Base-by-base conservation (phyloP, 1,140 invertebrate genomes). In the Lasioglossum albipes region DNA sequence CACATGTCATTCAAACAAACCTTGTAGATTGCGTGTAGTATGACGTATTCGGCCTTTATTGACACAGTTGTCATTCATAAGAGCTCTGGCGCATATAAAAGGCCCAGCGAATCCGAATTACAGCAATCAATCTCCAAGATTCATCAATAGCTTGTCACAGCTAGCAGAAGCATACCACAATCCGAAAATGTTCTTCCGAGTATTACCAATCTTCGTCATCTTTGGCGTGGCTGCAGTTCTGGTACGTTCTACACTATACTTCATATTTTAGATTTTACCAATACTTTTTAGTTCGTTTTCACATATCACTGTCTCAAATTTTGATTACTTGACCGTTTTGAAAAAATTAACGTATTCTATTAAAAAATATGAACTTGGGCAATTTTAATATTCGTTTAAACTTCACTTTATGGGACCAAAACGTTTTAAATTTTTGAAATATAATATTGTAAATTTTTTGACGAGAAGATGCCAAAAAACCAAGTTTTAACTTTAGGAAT, bases 21-120 rank as follows among this genome's bases (percentile, higher is more conserved):
- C 2, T 67, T 18, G 13, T 16, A 7, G 18, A 5, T 57, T 31
- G 4, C 22, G 27, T 57, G 7, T 18, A 18, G 2, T 20, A 13
- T 6, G 13, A 0, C 27, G 18, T 27, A 0, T 61, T 61, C 12
- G 20, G 2, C 27, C 59, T 67, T 52, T 62, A 69, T 80, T 80
- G 45, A 64, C 18, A 75, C 79, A 80, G 57, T 61, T 80, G 79
- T 31, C 52, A 52, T n/a, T 12, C 6, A 20, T 62, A 61, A 20
- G 2, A 16, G 0, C 27, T 0, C 13, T 18, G 20, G n/a, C 22
- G 5, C 16, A 16, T 75, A 80, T 80, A 80, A 69, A 80, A 75
- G 59, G 16, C 0, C 27, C 27, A 10, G 20, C 52, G 12, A 52
- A n/a, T 57, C 12, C 18, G 42, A 75, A 68, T 80, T n/a, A 10